Evolutionary conservation across 2,113 vertebrate genomes (phyloP).

Genomic region (Ivindomyrus marchei): DNA sequence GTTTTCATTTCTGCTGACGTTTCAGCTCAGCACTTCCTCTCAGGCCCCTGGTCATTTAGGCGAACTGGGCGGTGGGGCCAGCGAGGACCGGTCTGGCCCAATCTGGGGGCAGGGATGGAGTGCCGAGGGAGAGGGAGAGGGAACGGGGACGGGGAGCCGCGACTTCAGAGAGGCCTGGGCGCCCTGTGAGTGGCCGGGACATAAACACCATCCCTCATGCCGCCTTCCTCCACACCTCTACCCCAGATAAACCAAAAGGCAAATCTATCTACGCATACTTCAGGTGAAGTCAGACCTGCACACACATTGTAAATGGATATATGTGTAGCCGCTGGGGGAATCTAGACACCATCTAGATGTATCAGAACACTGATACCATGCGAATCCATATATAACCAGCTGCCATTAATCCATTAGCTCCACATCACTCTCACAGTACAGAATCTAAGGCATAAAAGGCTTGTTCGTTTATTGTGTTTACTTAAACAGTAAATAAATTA

Average conservation of each 20-base stretch:
- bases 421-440: neutral
- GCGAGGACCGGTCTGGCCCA: neutral
- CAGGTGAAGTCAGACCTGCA: neutral
- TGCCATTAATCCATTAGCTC: neutral
- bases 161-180: neutral
- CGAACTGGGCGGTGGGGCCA: neutral
- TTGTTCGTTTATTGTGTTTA: neutral
- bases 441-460: neutral
- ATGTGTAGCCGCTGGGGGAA: neutral
- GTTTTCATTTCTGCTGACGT: conserved; percentile 19
- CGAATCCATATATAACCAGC: neutral
- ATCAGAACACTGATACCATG: neutral
- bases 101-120: neutral
- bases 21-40: conserved; percentile 9
- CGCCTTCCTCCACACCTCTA: neutral
- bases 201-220: neutral
- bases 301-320: neutral
- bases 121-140: neutral
- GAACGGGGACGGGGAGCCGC: neutral
- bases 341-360: conserved; percentile 11
- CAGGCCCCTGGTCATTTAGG: neutral
- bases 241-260: neutral
- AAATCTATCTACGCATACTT: neutral
- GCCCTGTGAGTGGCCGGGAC: neutral
- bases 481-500: neutral